Conservation (phyloP, 2,113 vertebrate species). For the Macquaria ambigua region DNA sequence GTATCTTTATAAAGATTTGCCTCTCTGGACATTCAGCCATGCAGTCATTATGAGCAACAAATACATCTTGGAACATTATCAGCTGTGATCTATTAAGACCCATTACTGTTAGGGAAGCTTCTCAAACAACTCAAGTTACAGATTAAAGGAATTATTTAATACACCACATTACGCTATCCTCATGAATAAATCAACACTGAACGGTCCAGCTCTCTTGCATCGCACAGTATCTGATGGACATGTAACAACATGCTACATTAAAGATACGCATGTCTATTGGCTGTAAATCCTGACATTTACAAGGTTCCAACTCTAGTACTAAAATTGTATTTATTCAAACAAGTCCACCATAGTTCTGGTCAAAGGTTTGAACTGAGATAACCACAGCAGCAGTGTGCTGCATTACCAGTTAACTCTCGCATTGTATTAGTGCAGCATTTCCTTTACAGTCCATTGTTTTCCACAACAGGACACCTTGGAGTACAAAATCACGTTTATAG, state of each 20-base stretch:
- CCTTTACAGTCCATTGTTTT: not conserved
- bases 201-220: not conserved
- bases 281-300: not conserved
- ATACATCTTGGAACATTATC: not conserved
- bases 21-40: not conserved
- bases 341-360: not conserved
- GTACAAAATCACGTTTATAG: not conserved
- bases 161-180: slow-evolving; percentile 21
- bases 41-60: not conserved
- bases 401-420: not conserved
- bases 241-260: not conserved
- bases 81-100: slow-evolving; percentile 28
- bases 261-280: not conserved
- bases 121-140: slow-evolving; percentile 39
- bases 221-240: slow-evolving; percentile 3
- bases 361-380: not conserved
- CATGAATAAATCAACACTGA: slow-evolving; percentile 44
- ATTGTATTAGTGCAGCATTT: not conserved
- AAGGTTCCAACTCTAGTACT: not conserved
- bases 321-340: not conserved
- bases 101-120: slow-evolving; percentile 22
- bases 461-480: not conserved
- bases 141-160: slow-evolving; percentile 28
- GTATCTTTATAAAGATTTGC: not conserved
- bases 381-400: not conserved